Conservation (phyloP, 2,797 vertebrate genomes). For the Chiloscyllium punctatum region DNA sequence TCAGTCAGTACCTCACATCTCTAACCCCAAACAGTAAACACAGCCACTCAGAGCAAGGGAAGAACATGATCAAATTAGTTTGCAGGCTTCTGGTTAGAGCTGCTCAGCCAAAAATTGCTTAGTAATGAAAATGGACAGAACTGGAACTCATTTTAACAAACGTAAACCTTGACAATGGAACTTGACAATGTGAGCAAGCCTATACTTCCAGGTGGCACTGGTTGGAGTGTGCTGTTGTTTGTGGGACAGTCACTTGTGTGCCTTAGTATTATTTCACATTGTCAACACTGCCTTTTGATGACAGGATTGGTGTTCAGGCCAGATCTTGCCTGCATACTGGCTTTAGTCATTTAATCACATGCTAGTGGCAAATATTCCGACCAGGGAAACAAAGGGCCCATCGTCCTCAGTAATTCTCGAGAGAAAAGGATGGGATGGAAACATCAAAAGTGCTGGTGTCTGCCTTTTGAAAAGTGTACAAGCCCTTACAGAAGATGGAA, state of each 20-base stretch:
- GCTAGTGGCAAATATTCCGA: constrained; percentile 39
- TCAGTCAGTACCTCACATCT: background rate
- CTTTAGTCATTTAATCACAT: background rate
- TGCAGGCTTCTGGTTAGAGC: background rate
- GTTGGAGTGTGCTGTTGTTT: background rate
- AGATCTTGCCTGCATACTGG: background rate
- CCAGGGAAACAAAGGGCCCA: constrained; percentile 44
- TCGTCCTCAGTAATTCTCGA: constrained; percentile 42
- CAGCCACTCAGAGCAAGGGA: background rate
- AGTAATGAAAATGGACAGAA: background rate
- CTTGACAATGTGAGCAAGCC: background rate
- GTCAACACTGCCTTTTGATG: background rate
- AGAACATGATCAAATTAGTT: background rate
- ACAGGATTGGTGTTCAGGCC: background rate
- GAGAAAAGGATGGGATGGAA: constrained; percentile 46
- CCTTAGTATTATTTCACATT: background rate
- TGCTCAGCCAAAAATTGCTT: background rate
- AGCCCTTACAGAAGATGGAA: constrained; percentile 44
- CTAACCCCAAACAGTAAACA: background rate
- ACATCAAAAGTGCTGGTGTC: constrained; percentile 44
- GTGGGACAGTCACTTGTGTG: background rate
- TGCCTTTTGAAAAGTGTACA: constrained; percentile 44
- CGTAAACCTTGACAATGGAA: background rate
- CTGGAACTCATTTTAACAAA: background rate
- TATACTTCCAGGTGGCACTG: too few species aligned